Base-by-base conservation (phyloP, 2,888 invertebrate genomes). In the Cinara cedri region DNA sequence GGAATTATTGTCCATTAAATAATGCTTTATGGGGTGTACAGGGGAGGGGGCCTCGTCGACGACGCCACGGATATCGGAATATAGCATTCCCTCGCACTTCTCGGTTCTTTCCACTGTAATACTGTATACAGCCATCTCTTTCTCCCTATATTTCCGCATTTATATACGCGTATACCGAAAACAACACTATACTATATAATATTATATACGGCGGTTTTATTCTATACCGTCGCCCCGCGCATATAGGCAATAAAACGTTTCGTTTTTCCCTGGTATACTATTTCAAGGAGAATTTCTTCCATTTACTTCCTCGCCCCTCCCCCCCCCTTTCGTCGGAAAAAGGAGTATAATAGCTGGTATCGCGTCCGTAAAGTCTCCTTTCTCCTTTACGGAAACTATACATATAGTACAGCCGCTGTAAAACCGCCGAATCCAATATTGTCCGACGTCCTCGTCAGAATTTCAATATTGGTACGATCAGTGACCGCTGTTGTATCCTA, bases 1-100 rank as follows among this genome's bases (percentile, higher is more conserved):
- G 68, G 46, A 66, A 57, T 78, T 78, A 78, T 78, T 21, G 75
- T 70, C 68, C 76, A 60, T 78, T 78, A 78, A 34, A 34, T 6
- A 34, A 78, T 78, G 68, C 46, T 78, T 78, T 78, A 78, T 78
- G 76, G 68, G 34, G 57, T 78, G 76, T 19, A 46, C 66, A 57
- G 3, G 3, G 10, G 9, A 66, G n/a, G n/a, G n/a, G n/a, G n/a
- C n/a, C n/a, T n/a, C 75, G 13, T 65, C 24, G 8, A 26, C 76
- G 46, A 57, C 46, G 66, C 55, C 65, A n/a, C 19, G 26, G 57
- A 34, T 34, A 34, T 44, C 66, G 42, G 42, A 42, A 68, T 11
- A 68, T 19, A 4, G 6, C 6, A 14, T 6, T 21, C 55, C 21
- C 51, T 51, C 34, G 19, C 62, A 4, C 62, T 16, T 24, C 42